phyloP scores from a whole-genome alignment of 2,888 invertebrate species.

The Phaonia tiefii region DNA sequence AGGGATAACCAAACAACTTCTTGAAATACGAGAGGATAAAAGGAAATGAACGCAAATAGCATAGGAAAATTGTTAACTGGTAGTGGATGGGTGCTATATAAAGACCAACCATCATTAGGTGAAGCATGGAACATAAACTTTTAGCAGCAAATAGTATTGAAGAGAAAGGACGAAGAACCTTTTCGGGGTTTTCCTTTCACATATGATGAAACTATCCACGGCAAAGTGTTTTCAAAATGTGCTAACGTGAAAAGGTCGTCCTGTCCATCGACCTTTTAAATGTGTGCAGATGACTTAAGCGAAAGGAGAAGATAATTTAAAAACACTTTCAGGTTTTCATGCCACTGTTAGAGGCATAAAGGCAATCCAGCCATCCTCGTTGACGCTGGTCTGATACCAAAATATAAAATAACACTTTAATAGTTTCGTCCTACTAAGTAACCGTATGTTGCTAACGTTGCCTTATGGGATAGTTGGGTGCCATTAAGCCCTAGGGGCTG shows the following conservation, averaged over 20 bases:
- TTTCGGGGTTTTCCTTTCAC: neutral
- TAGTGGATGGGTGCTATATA: too few relatives aligned
- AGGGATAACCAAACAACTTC: too few relatives aligned
- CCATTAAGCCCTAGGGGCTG: conserved; percentile 15
- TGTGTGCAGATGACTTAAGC: neutral
- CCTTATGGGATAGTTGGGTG: neutral
- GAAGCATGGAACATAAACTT: too few relatives aligned
- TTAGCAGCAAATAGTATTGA: too few relatives aligned
- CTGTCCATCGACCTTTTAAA: too few relatives aligned
- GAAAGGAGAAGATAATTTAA: conserved; percentile 20
- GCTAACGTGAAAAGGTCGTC: too few relatives aligned
- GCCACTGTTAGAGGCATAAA: neutral
- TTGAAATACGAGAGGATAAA: too few relatives aligned
- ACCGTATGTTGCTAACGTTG: conserved; percentile 41
- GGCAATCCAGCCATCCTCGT: neutral
- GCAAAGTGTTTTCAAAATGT: too few relatives aligned
- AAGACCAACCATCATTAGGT: too few relatives aligned
- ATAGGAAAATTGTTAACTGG: too few relatives aligned
- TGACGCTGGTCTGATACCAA: neutral
- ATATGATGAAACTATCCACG: too few relatives aligned
- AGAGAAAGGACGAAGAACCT: neutral
- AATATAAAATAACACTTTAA: conserved; percentile 40
- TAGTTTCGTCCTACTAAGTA: conserved; percentile 49
- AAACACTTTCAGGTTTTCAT: conserved; percentile 51
- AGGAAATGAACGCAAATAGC: too few relatives aligned